Conservation (phyloP, 2,113 vertebrate species). For the Cyprinodon tularosa region DNA sequence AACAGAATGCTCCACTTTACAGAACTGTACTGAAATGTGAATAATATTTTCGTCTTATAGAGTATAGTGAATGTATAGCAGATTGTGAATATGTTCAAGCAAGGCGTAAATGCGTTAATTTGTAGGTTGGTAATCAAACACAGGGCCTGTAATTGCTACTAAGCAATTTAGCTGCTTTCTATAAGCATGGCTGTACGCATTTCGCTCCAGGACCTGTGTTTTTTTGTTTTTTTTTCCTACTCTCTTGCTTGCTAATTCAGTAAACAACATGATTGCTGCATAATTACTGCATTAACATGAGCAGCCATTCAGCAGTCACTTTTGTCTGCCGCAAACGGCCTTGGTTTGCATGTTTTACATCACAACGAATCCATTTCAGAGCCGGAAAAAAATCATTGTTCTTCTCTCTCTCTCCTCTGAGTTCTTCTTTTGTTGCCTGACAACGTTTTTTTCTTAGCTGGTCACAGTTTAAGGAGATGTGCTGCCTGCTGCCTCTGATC, state of each 20-base stretch:
- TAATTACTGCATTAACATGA: slow-evolving; percentile 62
- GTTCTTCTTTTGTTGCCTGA: slow-evolving; percentile 10
- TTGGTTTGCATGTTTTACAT: slow-evolving; percentile 35
- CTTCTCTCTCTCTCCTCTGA: slow-evolving; percentile 1
- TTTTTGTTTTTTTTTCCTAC: slow-evolving; percentile 34
- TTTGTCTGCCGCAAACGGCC: slow-evolving; percentile 38
- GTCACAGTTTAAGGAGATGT: slow-evolving; percentile 2
- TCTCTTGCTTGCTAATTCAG: slow-evolving; percentile 35
- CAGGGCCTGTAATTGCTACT: slow-evolving; percentile 17
- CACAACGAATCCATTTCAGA: neutral
- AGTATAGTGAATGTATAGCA: neutral
- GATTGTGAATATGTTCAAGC: neutral
- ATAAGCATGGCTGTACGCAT: slow-evolving; percentile 12
- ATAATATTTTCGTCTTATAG: neutral
- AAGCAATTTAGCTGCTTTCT: slow-evolving; percentile 25
- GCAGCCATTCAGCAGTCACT: slow-evolving; percentile 42
- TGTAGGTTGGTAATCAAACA: slow-evolving; percentile 20
- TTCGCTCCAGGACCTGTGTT: slow-evolving; percentile 10
- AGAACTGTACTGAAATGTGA: neutral
- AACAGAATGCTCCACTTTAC: neutral
- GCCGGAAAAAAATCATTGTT: slow-evolving; percentile 13
- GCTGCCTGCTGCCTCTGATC: slow-evolving; percentile 3
- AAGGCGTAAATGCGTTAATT: neutral
- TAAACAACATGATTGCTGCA: slow-evolving; percentile 59
- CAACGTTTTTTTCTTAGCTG: slow-evolving; percentile 14